Percentiles rank a stretch among this genome's conserved stretches.
Conservation (phyloP, 1,140 invertebrate genomes). For the Thereuonema tuberculata region DNA sequence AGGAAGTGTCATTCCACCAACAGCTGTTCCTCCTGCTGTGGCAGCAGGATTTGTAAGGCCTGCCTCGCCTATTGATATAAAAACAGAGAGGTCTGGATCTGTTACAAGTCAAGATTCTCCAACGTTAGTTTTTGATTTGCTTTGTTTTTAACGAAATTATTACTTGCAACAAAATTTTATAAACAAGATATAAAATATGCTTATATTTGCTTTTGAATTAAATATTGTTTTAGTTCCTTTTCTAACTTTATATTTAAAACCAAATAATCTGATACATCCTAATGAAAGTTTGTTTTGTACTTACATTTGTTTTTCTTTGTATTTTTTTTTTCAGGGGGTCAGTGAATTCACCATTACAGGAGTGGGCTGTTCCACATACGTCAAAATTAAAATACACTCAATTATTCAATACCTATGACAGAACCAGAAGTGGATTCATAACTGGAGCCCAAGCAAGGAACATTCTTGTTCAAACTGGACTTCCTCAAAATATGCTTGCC, state of each 20-base stretch:
- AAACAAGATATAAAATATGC: too few relatives aligned
- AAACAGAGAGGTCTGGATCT: constrained; percentile 19
- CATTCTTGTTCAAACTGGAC: constrained; percentile 82
- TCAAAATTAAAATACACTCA: constrained; percentile 90
- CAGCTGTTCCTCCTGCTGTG: neutral
- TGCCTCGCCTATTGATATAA: neutral
- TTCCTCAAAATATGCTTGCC: constrained; percentile 76
- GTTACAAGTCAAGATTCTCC: constrained; percentile 26
- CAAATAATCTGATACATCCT: too few relatives aligned
- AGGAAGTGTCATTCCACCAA: neutral
- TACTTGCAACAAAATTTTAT: too few relatives aligned
- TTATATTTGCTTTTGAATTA: too few relatives aligned
- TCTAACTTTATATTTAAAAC: neutral
- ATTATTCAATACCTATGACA: constrained; percentile 83
- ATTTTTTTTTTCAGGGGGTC: constrained; percentile 3
- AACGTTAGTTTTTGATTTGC: constrained; percentile 16
- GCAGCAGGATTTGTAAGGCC: neutral
- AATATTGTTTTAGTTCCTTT: neutral
- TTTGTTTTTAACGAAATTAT: too few relatives aligned
- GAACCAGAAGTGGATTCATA: constrained; percentile 66
- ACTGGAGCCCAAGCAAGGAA: constrained; percentile 84
- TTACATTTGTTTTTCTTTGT: too few relatives aligned
- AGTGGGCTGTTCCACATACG: constrained; percentile 76
- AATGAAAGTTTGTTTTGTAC: too few relatives aligned
- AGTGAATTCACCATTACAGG: constrained; percentile 26